phyloP scores from a whole-genome alignment of 30 jellyfish, hydroid and myxozoan species.

The Aurelia sp. region DNA sequence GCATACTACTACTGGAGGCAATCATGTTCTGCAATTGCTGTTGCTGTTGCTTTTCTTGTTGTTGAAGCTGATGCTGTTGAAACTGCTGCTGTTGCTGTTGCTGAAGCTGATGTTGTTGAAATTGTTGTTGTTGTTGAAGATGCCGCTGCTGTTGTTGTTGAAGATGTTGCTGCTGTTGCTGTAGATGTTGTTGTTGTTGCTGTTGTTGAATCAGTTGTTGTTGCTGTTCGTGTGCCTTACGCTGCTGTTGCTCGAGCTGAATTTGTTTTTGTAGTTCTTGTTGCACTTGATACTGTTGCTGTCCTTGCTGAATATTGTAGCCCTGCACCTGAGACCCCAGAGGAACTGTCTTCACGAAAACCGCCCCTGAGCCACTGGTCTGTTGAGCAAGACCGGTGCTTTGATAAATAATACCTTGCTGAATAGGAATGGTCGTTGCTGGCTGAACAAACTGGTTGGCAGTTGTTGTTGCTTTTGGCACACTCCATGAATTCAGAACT shows the following conservation, averaged over 20 bases:
- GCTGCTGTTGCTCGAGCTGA: not conserved
- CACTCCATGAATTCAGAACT: conserved; percentile 33
- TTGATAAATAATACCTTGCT: not conserved
- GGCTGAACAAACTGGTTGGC: conserved; percentile 8
- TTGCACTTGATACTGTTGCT: not conserved
- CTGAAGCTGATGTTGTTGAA: not conserved
- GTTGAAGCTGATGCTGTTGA: no score
- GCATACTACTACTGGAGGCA: not conserved
- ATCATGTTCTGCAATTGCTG: not conserved
- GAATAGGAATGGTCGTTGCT: not conserved
- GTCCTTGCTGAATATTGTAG: not conserved
- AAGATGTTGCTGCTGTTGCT: conserved; percentile 16
- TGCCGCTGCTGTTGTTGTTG: not conserved
- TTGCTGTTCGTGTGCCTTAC: not conserved
- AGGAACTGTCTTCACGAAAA: not conserved
- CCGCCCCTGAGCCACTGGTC: conserved; percentile 15
- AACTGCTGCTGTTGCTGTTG: not conserved
- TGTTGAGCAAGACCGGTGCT: not conserved
- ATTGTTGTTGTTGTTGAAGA: not conserved
- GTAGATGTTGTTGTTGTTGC: conserved; percentile 18
- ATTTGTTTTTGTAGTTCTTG: not conserved
- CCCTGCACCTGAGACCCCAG: not conserved
- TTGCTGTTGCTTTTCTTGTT: not conserved
- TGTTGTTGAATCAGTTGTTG: not conserved
- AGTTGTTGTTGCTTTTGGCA: conserved; percentile 15